Evolutionary conservation across 92 coral and sea anemone genomes (phyloP), one percentile per base, ranked within the genome.

Genomic region (Phenganax subtilis): DNA sequence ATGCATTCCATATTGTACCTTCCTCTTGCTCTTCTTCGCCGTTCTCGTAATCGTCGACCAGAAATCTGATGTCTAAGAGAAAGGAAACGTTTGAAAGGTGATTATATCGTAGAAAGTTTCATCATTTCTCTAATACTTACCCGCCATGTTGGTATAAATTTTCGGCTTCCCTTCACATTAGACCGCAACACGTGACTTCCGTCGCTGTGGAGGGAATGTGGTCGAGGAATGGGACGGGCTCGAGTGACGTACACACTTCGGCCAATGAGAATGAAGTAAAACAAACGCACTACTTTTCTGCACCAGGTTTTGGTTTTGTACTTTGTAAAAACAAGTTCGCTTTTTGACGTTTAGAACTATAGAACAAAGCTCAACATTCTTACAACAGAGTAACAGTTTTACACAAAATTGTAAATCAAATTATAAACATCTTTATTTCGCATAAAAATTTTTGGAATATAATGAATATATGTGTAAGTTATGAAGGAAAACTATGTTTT

Each of bases 121-220:
- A 82, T 84, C 72, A 84, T 85, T 85, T 81, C 81, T 87, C 44
- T 86, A 84, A 61, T 71, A 96, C 99, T 87, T 92, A 96, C 99
- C 99, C 99, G 99, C 99, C 99, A 96, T 96, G 91, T 96, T 96
- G 97, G 91, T 91, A 89, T 44, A 56, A 73, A 73, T 59, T 79
- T 16, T 59, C 54, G 51, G 54, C 71, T 79, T 56, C 63, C 61
- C 89, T 88, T 87, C 84, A 89, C 65, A 75, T 77, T 86, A 87
- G 62, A 56, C 85, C 85, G 59, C 87, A 88, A 85, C 90, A 93
- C 96, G 87, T 90, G 98, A 89, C 86, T 87, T 85, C 88, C 90
- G 85, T 80, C 88, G 92, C 87, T 96, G 96, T 92, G 96, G 88
- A 20, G 14, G 14, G 11, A 0, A 52, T 73, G 37, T 47, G 51